Evolutionary conservation across 2,888 invertebrate species (phyloP).

Genomic region (Hoplodrina ambigua): DNA sequence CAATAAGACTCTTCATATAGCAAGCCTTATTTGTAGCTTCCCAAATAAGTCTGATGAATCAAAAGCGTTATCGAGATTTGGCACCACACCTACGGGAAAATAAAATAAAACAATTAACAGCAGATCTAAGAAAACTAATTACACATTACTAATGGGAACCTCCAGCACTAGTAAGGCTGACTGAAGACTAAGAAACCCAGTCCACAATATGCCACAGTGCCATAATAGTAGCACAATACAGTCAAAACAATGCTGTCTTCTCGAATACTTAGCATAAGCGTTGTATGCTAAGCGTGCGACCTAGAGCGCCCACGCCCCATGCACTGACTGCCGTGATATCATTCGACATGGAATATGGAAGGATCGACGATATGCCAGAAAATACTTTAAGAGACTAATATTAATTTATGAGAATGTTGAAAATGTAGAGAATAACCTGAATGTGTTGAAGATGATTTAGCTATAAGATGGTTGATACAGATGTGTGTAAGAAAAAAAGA

Average conservation of each 20-base stretch:
- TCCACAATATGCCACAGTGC: slow-evolving; percentile 20
- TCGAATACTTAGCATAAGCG: slow-evolving; percentile 44
- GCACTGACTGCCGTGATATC: slow-evolving; percentile 46
- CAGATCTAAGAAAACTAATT: slow-evolving; percentile 25
- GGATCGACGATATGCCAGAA: background rate
- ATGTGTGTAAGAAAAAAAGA: too few species aligned
- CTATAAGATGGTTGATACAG: background rate
- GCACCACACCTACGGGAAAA: slow-evolving; percentile 16
- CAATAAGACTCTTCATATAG: background rate
- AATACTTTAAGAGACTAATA: too few species aligned
- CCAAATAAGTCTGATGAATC: slow-evolving; percentile 9
- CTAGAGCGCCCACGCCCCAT: slow-evolving; percentile 46
- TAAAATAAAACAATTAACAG: slow-evolving; percentile 4
- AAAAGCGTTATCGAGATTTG: slow-evolving; percentile 30
- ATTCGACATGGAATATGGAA: slow-evolving; percentile 26
- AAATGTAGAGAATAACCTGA: background rate
- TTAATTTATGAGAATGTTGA: background rate
- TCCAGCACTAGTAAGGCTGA: slow-evolving; percentile 17
- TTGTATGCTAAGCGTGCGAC: slow-evolving; percentile 40
- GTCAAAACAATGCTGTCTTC: slow-evolving; percentile 40
- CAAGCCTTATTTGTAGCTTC: background rate
- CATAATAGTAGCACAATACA: slow-evolving; percentile 41
- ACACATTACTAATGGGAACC: slow-evolving; percentile 25
- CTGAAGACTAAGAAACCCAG: slow-evolving; percentile 11
- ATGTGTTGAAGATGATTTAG: background rate